Evolutionary conservation across 2,888 invertebrate species (phyloP), one percentile per base, ranked within the genome.

Genomic region (Anthophora plumipes): DNA sequence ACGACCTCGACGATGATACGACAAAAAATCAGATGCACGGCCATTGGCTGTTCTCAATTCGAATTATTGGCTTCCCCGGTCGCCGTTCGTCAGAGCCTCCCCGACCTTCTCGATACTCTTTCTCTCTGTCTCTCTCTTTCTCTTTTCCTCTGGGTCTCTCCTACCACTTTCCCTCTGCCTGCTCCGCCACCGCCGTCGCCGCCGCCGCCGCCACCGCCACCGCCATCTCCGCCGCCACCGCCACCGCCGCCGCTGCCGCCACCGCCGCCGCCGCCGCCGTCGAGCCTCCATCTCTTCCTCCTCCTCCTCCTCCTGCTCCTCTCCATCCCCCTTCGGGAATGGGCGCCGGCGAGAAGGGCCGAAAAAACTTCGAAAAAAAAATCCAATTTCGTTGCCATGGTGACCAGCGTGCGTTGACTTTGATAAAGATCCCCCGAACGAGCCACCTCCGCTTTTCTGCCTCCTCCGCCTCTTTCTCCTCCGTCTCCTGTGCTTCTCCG

Each of bases 311-410:
- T 43, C 72, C 59, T 70, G 66, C 71, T 39, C 48, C 76, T 61
- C 73, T 61, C 73, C 46, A 61, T 46, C 46, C 74, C 78, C 73
- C 71, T 76, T 80, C 73, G 79, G 82, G 84, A 80, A 85, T 83
- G 85, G 85, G 88, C 87, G 89, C 88, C 87, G 87, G 87, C 89
- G 90, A 88, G 90, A 91, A 92, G 90, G 91, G 91, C 91, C 92
- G 91, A 93, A 92, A 93, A 92, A 93, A 92, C 91, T 92, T 92
- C 81, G 90, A 91, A 92, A 82, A 93, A 91, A 92, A 93, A 93
- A 93, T 93, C 92, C 93, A 93, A 93, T 93, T 93, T 93, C 91
- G 93, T 93, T 93, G 92, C 93, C 90, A 93, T 92, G 92, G 91
- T 90, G 91, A 93, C 92, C 92, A 92, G 92, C 92, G 92, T 91